phyloP scores from a whole-genome alignment of 2,113 vertebrate species.

The Channa maculata region DNA sequence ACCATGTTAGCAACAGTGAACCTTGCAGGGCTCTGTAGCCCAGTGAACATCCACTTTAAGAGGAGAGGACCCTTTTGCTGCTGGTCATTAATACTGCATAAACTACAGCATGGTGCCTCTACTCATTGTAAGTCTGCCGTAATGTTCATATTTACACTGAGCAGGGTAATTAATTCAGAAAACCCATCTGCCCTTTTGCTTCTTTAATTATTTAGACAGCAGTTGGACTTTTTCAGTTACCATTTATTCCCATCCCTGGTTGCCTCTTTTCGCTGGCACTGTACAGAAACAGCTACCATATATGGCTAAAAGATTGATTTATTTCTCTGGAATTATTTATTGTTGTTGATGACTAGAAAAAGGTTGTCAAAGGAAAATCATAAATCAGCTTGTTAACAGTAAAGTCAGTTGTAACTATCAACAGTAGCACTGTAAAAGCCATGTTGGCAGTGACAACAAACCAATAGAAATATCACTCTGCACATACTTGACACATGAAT shows the following conservation, averaged over 20 bases:
- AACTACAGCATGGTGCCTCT: constrained; percentile 62
- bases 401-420: constrained; percentile 1
- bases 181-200: constrained; percentile 80
- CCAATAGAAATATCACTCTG: constrained; percentile 4
- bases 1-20: background rate
- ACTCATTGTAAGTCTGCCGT: constrained; percentile 57
- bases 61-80: constrained; percentile 33
- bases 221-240: constrained; percentile 42
- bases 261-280: constrained; percentile 24
- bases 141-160: constrained; percentile 79
- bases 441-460: background rate
- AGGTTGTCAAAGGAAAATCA: constrained; percentile 16
- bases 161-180: constrained; percentile 82
- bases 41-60: constrained; percentile 36
- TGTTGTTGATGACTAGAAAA: constrained; percentile 29
- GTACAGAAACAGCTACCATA: constrained; percentile 25
- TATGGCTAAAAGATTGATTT: constrained; percentile 56
- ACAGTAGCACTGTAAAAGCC: background rate
- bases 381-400: constrained; percentile 35
- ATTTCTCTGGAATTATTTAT: constrained; percentile 62
- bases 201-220: constrained; percentile 84
- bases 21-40: background rate
- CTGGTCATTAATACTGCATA: constrained; percentile 79
- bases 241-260: constrained; percentile 44
- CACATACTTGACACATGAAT: constrained; percentile 4